Base-by-base conservation (phyloP, 2,888 invertebrate genomes). In the Acheta domesticus region DNA sequence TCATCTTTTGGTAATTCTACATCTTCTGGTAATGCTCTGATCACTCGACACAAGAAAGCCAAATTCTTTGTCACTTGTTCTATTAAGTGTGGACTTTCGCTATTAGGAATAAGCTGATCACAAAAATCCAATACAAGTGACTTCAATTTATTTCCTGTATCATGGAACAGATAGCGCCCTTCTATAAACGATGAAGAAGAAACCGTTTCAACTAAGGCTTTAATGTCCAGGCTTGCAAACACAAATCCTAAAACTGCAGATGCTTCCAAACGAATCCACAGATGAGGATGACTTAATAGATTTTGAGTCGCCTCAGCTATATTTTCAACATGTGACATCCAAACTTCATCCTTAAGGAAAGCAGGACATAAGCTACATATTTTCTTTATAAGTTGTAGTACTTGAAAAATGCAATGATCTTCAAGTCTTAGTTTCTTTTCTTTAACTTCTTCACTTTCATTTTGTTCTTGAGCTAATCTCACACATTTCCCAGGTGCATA, bases 181-280 rank as follows among this genome's bases (percentile, higher is more conserved):
- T 49, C 20, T 14, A 23, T 11, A 23, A 14, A 75, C 14, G 14
- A 11, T 48, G n/a, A n/a, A 11, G 49, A 48, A 49, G 19, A 8
- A 76, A 80, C 81, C n/a, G 83, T 78, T 21, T 83, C 80, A 36
- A 91, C 89, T 76, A 95, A 87, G 81, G 91, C 89, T 1, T 90
- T 89, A 12, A 90, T 87, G 84, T 94, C 90, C 77, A 93, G 89
- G 0, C 89, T 87, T 0, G 91, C 88, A 79, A 97, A 87, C 78
- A 96, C 89, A 77, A 91, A 89, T 0, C 94, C 93, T 75, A 97
- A 86, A 82, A 96, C 89, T 85, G 95, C 94, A 0, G 93, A 91
- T 0, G 96, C 90, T 80, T 91, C 91, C 76, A 95, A 87, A 79
- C 96, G 90, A 0, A 97, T 95, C 96, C 96, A 96, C 50, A 92